phyloP scores from a whole-genome alignment of 1,140 invertebrate genomes.

The Drosophila parvula region DNA sequence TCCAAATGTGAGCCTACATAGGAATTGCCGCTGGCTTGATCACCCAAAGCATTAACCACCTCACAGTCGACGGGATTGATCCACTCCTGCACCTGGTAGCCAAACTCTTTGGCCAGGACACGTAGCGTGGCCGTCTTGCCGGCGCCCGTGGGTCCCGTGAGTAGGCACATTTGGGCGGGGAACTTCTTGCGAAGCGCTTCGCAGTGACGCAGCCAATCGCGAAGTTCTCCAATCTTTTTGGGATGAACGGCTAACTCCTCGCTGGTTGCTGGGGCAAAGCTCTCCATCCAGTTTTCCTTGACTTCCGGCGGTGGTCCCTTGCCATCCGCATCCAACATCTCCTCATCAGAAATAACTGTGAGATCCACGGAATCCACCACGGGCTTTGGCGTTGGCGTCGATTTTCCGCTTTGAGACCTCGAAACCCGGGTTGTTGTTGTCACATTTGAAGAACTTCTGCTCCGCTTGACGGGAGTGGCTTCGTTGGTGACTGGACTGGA shows the following conservation, averaged over 20 bases:
- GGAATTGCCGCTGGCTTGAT: constrained; percentile 67
- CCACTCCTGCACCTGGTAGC: constrained; percentile 88
- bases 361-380: constrained; percentile 47
- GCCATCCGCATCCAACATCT: neutral
- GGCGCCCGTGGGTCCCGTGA: constrained; percentile 90
- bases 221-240: constrained; percentile 87
- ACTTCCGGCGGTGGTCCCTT: constrained; percentile 3
- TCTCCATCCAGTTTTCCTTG: constrained; percentile 85
- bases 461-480: constrained; percentile 39
- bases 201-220: constrained; percentile 85
- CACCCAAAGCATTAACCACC: constrained; percentile 56
- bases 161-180: constrained; percentile 86
- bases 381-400: neutral
- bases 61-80: constrained; percentile 88
- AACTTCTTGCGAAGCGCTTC: constrained; percentile 78
- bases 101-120: constrained; percentile 86
- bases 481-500: constrained; percentile 5
- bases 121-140: constrained; percentile 88
- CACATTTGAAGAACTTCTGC: constrained; percentile 34
- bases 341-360: constrained; percentile 18
- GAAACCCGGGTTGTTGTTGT: constrained; percentile 6
- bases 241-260: constrained; percentile 86
- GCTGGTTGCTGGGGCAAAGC: constrained; percentile 85
- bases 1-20: constrained; percentile 86
- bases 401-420: constrained; percentile 10